Percentiles rank a stretch among this genome's conserved stretches.
Evolutionary conservation across 2,113 vertebrate species (phyloP).

Genomic region (Ibidorhyncha struthersii): DNA sequence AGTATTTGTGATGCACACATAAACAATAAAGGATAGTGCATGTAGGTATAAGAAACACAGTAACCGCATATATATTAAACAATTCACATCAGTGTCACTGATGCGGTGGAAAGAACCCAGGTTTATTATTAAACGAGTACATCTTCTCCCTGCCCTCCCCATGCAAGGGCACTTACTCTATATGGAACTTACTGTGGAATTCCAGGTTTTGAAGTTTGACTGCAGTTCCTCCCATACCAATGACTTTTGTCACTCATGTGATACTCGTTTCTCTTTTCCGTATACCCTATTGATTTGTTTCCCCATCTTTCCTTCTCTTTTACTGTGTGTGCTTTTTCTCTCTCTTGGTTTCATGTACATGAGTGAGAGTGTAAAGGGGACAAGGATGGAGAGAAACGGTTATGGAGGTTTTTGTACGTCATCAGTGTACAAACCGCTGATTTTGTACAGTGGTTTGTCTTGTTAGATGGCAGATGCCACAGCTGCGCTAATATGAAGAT

Average conservation of each 20-base stretch:
- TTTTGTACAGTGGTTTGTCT: not conserved
- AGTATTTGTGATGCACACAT: not conserved
- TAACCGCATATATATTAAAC: not conserved
- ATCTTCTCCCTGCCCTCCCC: not conserved
- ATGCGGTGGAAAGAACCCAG: not conserved
- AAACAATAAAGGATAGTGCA: not conserved
- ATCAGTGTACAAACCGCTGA: fast-evolving
- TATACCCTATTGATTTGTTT: not conserved
- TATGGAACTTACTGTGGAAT: not conserved
- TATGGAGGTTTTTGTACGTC: not conserved
- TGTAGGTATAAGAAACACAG: not conserved
- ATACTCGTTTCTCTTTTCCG: not conserved
- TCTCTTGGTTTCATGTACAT: not conserved
- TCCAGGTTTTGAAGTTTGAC: not conserved
- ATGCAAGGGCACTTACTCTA: not conserved
- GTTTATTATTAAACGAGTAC: not conserved
- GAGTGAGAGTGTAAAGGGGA: not conserved
- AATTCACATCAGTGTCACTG: not conserved
- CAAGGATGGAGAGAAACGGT: not conserved
- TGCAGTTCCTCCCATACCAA: not conserved
- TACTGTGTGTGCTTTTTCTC: not conserved
- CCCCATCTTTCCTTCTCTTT: not conserved
- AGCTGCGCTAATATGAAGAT: not conserved
- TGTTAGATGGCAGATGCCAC: not conserved
- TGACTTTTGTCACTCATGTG: not conserved